A percentile compares a stretch with the other conserved stretches of the same genome.
Conservation (phyloP, 2,797 vertebrate genomes). For the Galago senegalensis region DNA sequence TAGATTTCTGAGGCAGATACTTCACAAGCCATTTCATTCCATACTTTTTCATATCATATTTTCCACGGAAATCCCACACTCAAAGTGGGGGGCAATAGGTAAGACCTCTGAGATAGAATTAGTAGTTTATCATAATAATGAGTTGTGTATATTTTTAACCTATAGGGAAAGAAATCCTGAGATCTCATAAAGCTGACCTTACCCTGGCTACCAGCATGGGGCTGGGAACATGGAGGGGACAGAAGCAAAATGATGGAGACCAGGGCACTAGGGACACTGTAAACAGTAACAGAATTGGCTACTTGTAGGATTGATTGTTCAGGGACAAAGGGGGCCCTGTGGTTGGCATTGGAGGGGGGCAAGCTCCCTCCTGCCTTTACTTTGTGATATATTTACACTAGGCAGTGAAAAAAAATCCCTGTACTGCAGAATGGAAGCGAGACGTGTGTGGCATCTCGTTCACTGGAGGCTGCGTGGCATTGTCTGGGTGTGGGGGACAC, state of each 20-base stretch:
- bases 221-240: neutral
- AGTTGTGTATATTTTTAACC: neutral
- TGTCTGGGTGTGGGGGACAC: neutral
- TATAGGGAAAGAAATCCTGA: neutral
- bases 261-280: conserved; percentile 36
- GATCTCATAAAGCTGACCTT: conserved; percentile 18
- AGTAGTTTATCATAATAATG: neutral
- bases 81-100: rapidly evolving
- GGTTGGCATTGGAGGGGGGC: neutral
- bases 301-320: conserved; percentile 40
- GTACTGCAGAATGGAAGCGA: conserved; percentile 27
- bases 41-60: neutral
- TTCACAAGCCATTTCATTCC: neutral
- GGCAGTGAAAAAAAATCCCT: conserved; percentile 72
- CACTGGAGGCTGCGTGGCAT: neutral
- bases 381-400: conserved; percentile 70
- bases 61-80: neutral
- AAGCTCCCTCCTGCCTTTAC: neutral
- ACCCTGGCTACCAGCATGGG: neutral
- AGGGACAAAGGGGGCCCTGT: conserved; percentile 62
- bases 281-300: conserved; percentile 75
- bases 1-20: neutral
- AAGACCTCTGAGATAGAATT: conserved; percentile 29
- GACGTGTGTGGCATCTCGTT: neutral
- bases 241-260: neutral